Conservation (phyloP, 2,797 vertebrate species). For the Mus spretus region DNA sequence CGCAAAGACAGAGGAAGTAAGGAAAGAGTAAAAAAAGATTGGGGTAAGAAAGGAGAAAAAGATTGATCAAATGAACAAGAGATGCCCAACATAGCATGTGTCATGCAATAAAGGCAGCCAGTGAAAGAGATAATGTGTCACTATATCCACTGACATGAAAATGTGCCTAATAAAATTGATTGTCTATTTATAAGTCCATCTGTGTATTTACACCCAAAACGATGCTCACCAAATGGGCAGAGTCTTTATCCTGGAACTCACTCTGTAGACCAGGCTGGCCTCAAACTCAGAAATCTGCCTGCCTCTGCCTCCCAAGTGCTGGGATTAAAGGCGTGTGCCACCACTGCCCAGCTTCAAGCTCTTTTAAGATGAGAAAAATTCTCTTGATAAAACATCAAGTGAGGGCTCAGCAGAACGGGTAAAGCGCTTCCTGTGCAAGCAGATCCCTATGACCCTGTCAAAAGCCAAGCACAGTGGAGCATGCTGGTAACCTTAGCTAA, state of each 20-base stretch:
- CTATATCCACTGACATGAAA: conserved; percentile 31
- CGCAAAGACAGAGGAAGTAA: no score
- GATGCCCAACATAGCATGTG: background rate
- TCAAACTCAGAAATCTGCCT: no score
- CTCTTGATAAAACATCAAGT: conserved; percentile 31
- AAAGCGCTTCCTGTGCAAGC: background rate
- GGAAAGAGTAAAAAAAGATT: background rate
- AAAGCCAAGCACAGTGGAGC: background rate
- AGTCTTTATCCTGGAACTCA: conserved; percentile 34
- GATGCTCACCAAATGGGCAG: conserved; percentile 46
- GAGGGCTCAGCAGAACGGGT: background rate
- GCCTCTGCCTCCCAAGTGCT: no score
- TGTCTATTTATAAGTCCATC: conserved; percentile 23
- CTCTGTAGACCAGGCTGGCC: no score
- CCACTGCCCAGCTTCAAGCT: background rate
- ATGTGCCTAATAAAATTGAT: conserved; percentile 61
- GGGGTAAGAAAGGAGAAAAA: background rate
- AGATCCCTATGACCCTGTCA: background rate
- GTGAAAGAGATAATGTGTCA: conserved; percentile 33
- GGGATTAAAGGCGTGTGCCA: no score
- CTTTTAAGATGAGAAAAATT: conserved; percentile 31
- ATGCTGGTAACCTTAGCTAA: background rate
- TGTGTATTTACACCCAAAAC: conserved; percentile 52
- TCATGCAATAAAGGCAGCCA: conserved; percentile 18
- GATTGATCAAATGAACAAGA: background rate